Conservation (phyloP, 53 echinoderm and acorn worm species). For the Henricia sp. region DNA sequence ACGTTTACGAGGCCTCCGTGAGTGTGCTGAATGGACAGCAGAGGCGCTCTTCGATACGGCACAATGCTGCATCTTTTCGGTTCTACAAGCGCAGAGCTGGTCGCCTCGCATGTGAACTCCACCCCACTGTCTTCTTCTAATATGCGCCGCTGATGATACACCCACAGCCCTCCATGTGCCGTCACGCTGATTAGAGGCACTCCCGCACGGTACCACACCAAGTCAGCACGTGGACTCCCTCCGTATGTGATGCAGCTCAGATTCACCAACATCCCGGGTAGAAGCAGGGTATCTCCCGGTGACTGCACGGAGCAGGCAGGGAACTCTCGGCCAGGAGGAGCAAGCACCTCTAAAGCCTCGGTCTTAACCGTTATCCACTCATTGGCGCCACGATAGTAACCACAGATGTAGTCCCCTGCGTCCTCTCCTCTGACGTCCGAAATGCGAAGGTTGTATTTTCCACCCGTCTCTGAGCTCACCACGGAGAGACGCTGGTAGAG, state of each 20-base stretch:
- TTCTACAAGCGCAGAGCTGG: conserved; percentile 10
- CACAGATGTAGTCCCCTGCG: conserved; percentile 56
- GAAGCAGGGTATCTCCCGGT: conserved; percentile 27
- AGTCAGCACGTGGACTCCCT: conserved; percentile 41
- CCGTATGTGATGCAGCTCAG: conserved; percentile 58
- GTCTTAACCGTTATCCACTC: conserved; percentile 50
- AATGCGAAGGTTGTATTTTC: conserved; percentile 47
- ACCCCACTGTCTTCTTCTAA: conserved; percentile 56
- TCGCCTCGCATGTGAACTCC: conserved; percentile 55
- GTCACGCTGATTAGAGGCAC: conserved; percentile 18
- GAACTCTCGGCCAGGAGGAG: conserved; percentile 51
- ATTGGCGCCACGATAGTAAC: conserved; percentile 28
- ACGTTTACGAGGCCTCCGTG: conserved; percentile 6
- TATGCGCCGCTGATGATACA: conserved; percentile 50
- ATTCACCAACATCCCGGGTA: conserved; percentile 43
- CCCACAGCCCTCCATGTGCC: conserved; percentile 32
- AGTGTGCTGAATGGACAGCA: conserved; percentile 16
- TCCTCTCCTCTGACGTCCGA: conserved; percentile 50
- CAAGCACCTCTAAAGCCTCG: conserved; percentile 18
- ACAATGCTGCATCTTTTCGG: conserved; percentile 43
- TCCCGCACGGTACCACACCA: conserved; percentile 58
- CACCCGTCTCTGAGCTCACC: conserved; percentile 13
- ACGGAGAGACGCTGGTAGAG: conserved; percentile 35
- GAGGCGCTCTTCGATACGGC: conserved; percentile 49
- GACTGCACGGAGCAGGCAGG: conserved; percentile 50